A percentile compares a stretch with the other conserved stretches of the same genome.
phyloP scores from a whole-genome alignment of 2,888 invertebrate species.

The Chrysopilus asiliformis region DNA sequence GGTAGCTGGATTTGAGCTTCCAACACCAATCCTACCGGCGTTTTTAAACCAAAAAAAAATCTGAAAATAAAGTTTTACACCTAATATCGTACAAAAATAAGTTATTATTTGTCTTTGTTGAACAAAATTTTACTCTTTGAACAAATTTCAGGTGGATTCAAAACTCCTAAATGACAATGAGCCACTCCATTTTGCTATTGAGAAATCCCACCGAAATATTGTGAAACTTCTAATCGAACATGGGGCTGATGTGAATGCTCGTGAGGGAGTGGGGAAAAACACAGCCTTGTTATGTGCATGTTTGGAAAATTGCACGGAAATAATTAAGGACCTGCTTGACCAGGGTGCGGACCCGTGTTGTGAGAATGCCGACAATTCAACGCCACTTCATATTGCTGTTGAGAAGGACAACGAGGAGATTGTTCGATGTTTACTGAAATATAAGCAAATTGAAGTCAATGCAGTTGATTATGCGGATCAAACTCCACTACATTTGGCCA shows the following conservation, averaged over 20 bases:
- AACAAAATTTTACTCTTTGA: too few relatives aligned
- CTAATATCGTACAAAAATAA: too few relatives aligned
- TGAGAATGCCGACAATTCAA: neutral
- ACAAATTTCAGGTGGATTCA: too few relatives aligned
- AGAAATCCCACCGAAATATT: neutral
- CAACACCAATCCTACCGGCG: too few relatives aligned
- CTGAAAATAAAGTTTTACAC: too few relatives aligned
- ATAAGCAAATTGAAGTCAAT: neutral
- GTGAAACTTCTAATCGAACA: conserved; percentile 5
- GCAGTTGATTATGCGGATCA: neutral
- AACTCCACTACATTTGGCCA: neutral
- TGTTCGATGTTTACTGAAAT: neutral
- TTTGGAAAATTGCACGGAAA: neutral
- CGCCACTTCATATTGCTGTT: conserved; percentile 12
- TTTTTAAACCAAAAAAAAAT: too few relatives aligned
- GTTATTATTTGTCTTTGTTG: too few relatives aligned
- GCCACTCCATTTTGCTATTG: conserved; percentile 5
- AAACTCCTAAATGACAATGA: too few relatives aligned
- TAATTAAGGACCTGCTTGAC: neutral
- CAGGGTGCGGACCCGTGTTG: neutral
- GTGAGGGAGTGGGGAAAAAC: neutral
- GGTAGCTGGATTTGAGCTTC: too few relatives aligned
- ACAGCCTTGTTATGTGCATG: conserved; percentile 1
- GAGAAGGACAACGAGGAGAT: neutral
- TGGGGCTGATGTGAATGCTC: conserved; percentile 9